Conservation (phyloP, 2,888 invertebrate genomes). For the Troides aeacus region DNA sequence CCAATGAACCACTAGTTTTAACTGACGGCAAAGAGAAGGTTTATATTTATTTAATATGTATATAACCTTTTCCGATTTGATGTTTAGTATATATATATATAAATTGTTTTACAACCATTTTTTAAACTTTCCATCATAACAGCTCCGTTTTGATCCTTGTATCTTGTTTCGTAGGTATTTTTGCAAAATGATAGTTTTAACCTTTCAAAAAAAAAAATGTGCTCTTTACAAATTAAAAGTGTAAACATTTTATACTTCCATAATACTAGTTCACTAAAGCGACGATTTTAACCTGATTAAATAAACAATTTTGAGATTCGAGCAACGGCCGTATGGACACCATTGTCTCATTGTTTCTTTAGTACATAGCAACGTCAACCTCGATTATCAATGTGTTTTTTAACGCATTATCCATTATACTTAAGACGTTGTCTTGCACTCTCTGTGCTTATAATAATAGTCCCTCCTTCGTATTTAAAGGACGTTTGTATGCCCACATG, state of each 20-base stretch:
- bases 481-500: slow-evolving; percentile 61
- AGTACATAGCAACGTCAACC: slow-evolving; percentile 14
- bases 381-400: slow-evolving; percentile 24
- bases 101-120: too few species aligned
- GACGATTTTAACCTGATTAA: not conserved
- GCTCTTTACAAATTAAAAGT: not conserved
- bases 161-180: too few species aligned
- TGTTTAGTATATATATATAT: too few species aligned
- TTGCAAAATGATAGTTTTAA: too few species aligned
- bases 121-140: too few species aligned
- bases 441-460: slow-evolving; percentile 53
- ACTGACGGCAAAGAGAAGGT: too few species aligned
- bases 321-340: not conserved
- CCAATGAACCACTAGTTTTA: too few species aligned
- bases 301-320: not conserved
- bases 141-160: too few species aligned
- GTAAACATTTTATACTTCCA: not conserved
- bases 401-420: slow-evolving; percentile 22
- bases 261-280: not conserved
- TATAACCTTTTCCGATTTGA: too few species aligned
- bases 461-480: slow-evolving; percentile 51
- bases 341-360: slow-evolving; percentile 15
- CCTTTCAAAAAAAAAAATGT: not conserved
- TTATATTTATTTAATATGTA: too few species aligned
- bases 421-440: slow-evolving; percentile 33